Evolutionary conservation across 2,888 invertebrate genomes (phyloP).

Genomic region (Diabrotica balteata): DNA sequence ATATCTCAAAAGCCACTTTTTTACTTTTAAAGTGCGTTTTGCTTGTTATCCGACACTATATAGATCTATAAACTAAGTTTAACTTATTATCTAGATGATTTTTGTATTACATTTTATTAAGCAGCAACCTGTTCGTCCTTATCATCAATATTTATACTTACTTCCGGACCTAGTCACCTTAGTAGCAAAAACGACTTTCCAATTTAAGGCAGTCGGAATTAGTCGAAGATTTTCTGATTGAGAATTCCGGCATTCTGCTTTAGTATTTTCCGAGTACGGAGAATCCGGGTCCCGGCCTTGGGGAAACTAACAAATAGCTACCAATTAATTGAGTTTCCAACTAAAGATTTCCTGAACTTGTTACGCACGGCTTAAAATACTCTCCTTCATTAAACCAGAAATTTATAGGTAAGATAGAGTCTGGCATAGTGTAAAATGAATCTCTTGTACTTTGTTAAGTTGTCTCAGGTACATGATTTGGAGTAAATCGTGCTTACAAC

Average conservation of each 20-base stretch:
- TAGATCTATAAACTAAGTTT: too few relatives aligned
- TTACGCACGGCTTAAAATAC: conserved; percentile 27
- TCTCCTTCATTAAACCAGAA: conserved; percentile 23
- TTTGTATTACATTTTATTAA: too few relatives aligned
- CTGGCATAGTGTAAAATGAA: neutral
- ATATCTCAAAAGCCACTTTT: too few relatives aligned
- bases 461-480: neutral
- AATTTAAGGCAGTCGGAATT: too few relatives aligned
- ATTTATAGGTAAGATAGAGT: conserved; percentile 23
- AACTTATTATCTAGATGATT: too few relatives aligned
- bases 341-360: conserved; percentile 32
- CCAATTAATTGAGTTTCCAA: conserved; percentile 29
- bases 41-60: too few relatives aligned
- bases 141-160: too few relatives aligned
- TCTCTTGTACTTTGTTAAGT: neutral
- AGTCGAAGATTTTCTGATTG: conserved; percentile 17
- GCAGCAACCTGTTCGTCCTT: too few relatives aligned
- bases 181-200: too few relatives aligned
- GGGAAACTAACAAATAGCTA: conserved; percentile 25
- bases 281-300: conserved; percentile 1
- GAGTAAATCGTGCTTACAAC: too few relatives aligned
- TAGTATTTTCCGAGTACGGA: conserved; percentile 4
- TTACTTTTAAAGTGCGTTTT: too few relatives aligned
- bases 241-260: conserved; percentile 5
- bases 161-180: too few relatives aligned